Base-by-base conservation (phyloP, 2,113 vertebrate species). In the Excalfactoria chinensis region DNA sequence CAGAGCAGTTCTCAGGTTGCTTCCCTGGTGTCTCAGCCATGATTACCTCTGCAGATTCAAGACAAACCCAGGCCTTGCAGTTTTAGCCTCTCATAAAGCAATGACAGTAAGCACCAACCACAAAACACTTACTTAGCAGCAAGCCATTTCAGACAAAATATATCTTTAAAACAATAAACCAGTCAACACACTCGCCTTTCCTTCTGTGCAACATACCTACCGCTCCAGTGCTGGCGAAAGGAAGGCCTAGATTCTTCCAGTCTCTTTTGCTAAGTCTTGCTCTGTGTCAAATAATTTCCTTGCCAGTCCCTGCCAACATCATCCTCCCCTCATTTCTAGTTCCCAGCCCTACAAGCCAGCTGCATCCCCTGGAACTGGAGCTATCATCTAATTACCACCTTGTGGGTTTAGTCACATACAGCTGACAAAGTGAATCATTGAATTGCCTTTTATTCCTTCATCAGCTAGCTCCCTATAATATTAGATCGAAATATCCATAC, bases 371-470 rank as follows among this genome's bases (percentile, higher is more conserved):
- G 2, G 75, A 93, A 74, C 3, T 23, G 46, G 43, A 89, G 75
- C 64, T 85, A 86, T 89, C 40, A 1, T 68, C 70, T 80, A 81
- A 93, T 95, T 89, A 82, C 74, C 87, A 88, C 84, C 56, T 83
- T 64, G 10, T 17, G n/a, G 78, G 64, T 60, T 94, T 92, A 70
- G 84, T 73, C 93, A 77, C 82, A 81, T 26, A 85, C 1, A 74
- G 85, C 72, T 85, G 87, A 86, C 76, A 73, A 41, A 89, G 87
- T 84, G 93, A 92, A 86, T 68, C 34, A 44, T 60, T 80, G 64
- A 94, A 92, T 84, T 93, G 82, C 89, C 93, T 95, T 93, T 94
- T 92, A 93, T 88, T 91, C 64, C 81, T 92, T 92, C 91, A 92
- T 94, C 91, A 89, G 91, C 72, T 13, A 74, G 87, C 75, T 93